Evolutionary conservation across 2,888 invertebrate species (phyloP).

Genomic region (Ferrisia virgata): DNA sequence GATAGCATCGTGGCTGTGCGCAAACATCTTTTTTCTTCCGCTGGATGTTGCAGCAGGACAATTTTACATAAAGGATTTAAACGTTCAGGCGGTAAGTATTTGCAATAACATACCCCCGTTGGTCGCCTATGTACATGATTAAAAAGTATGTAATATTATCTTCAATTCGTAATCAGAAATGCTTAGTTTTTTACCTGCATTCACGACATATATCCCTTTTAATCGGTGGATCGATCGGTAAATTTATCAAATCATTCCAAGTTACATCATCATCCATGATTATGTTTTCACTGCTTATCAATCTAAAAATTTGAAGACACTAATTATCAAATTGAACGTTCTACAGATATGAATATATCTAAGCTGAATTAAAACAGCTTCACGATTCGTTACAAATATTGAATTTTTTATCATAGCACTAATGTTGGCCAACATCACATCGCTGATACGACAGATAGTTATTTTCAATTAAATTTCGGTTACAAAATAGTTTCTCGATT

Average conservation of each 20-base stretch:
- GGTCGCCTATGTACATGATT: slow-evolving; percentile 71
- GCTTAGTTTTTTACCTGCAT: slow-evolving; percentile 62
- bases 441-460: no score
- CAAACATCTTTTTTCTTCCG: slow-evolving; percentile 84
- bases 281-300: not conserved
- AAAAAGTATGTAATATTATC: not conserved
- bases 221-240: slow-evolving; percentile 72
- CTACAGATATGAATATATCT: no score
- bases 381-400: not conserved
- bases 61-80: slow-evolving; percentile 68
- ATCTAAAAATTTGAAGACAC: not conserved
- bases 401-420: no score
- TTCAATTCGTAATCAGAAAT: not conserved
- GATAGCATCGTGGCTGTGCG: slow-evolving; percentile 87
- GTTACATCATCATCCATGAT: slow-evolving; percentile 51
- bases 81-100: slow-evolving; percentile 69
- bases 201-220: slow-evolving; percentile 68
- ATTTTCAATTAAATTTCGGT: no score
- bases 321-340: no score
- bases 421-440: no score
- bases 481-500: no score
- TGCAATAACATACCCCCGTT: slow-evolving; percentile 84
- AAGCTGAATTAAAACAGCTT: no score
- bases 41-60: slow-evolving; percentile 86
- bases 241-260: slow-evolving; percentile 70